Percentiles rank a stretch among this genome's conserved stretches.
phyloP scores from a whole-genome alignment of 2,113 vertebrate species.

The Sapajus apella region DNA sequence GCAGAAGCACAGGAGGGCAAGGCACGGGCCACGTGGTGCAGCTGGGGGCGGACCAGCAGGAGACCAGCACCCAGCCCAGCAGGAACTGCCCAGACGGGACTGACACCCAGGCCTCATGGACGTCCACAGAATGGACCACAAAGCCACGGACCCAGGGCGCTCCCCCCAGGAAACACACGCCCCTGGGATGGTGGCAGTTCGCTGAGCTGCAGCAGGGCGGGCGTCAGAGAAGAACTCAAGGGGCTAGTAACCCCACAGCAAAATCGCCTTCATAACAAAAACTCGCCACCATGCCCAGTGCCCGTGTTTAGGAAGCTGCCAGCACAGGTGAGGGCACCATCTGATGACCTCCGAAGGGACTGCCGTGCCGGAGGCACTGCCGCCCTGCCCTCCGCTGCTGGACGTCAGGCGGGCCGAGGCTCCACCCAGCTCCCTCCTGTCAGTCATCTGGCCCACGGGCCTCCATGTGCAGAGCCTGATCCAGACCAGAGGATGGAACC shows the following conservation, averaged over 20 bases:
- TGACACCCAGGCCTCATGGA: not conserved
- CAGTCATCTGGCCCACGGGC: not conserved
- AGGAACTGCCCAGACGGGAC: not conserved
- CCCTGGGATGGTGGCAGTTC: not conserved
- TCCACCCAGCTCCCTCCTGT: not conserved
- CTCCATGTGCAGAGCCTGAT: not conserved
- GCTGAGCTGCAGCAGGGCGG: not conserved
- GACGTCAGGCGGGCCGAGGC: not conserved
- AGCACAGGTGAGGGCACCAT: too few relatives aligned
- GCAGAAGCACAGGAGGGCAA: not conserved
- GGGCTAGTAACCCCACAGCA: too few relatives aligned
- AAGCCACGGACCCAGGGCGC: not conserved
- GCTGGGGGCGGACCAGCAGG: not conserved
- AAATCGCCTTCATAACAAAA: not conserved
- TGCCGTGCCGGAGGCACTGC: too few relatives aligned
- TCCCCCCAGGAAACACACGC: not conserved
- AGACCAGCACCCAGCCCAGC: not conserved
- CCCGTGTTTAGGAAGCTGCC: not conserved
- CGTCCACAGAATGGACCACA: too few relatives aligned
- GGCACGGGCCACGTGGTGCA: not conserved
- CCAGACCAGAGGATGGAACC: not conserved
- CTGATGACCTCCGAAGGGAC: too few relatives aligned
- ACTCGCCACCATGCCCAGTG: not conserved
- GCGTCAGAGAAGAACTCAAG: not conserved
- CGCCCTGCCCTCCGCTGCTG: not conserved